Evolutionary conservation across 2,113 vertebrate species (phyloP).

Genomic region (Calidris pygmaea): DNA sequence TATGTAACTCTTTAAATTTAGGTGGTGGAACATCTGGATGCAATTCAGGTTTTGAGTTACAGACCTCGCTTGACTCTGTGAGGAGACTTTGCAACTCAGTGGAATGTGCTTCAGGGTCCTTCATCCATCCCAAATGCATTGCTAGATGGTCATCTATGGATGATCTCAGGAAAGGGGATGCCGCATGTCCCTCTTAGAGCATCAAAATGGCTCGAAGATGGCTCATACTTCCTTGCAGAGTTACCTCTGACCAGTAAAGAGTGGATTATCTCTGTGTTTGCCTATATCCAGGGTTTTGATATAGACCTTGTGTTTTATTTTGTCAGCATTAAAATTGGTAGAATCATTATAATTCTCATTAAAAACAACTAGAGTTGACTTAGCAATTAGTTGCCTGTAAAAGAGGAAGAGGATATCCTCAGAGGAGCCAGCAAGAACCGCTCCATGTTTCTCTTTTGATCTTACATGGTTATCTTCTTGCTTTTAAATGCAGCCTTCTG

Average conservation of each 20-base stretch:
- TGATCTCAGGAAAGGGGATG: not conserved
- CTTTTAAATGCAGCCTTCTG: slow-evolving; percentile 11
- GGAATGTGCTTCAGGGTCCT: too few species aligned
- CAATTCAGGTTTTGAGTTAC: not conserved
- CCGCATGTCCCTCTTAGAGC: not conserved
- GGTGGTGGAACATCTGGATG: not conserved
- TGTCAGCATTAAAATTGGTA: not conserved
- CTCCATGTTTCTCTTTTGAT: slow-evolving; percentile 39
- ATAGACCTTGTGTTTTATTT: not conserved
- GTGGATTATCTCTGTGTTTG: not conserved
- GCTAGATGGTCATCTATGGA: not conserved
- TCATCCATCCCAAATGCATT: not conserved
- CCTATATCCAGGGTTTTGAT: not conserved
- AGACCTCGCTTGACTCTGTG: not conserved
- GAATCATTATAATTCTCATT: slow-evolving; percentile 1
- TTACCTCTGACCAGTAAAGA: not conserved
- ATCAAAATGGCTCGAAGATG: not conserved
- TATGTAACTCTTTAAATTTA: not conserved
- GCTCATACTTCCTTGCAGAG: not conserved
- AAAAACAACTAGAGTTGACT: not conserved
- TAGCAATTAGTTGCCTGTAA: slow-evolving; percentile 14
- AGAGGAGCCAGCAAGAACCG: not conserved
- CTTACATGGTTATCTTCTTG: not conserved
- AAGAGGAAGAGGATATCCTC: slow-evolving; percentile 15
- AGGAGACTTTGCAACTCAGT: not conserved